Percentiles rank a stretch among this genome's conserved stretches.
Conservation (phyloP, 2,797 vertebrate genomes). For the Bothrops alternatus region DNA sequence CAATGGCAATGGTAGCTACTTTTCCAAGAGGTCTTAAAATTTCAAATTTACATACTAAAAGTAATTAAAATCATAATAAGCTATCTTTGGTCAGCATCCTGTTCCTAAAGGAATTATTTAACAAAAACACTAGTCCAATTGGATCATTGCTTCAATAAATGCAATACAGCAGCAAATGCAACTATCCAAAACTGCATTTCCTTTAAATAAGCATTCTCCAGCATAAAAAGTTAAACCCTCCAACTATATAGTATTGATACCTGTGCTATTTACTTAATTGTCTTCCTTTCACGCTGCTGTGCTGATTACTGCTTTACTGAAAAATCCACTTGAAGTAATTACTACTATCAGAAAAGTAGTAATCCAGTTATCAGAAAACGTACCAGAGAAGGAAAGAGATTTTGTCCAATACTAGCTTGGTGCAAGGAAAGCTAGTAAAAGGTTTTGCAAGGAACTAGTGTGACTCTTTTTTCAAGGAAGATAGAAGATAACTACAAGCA, state of each 20-base stretch:
- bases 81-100: background rate
- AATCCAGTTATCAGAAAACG: background rate
- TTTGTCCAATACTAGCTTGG: background rate
- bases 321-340: background rate
- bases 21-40: background rate
- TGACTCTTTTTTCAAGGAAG: conserved; percentile 30
- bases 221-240: background rate
- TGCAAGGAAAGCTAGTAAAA: rapidly evolving
- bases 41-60: background rate
- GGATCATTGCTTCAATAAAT: background rate
- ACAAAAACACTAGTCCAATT: background rate
- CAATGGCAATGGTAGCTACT: background rate
- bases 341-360: background rate
- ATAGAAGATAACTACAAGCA: conserved; percentile 3
- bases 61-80: conserved; percentile 19
- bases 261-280: conserved; percentile 7
- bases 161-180: conserved; percentile 27
- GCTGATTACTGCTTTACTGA: background rate
- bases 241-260: background rate
- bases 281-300: conserved; percentile 23
- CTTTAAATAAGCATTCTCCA: background rate
- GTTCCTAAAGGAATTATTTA: conserved; percentile 21
- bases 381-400: background rate
- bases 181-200: background rate
- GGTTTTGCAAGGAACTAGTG: conserved; percentile 37